Evolutionary conservation across 2,797 vertebrate species (phyloP).

Genomic region (Muscicapa striata): DNA sequence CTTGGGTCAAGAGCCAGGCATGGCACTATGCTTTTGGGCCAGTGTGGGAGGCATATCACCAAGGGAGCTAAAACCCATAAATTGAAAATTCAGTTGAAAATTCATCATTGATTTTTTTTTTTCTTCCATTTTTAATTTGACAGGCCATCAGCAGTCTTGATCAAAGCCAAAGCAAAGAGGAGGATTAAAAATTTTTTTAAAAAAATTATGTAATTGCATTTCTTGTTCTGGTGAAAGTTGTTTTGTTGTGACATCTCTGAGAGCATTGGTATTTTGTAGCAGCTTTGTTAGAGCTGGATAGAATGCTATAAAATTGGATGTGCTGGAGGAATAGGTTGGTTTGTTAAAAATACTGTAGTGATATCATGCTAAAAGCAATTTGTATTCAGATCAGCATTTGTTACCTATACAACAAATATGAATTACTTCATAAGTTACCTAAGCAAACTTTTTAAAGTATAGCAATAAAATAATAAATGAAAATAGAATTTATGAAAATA

Average conservation of each 20-base stretch:
- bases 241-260: conserved; percentile 31
- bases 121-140: neutral
- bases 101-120: neutral
- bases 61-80: neutral
- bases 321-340: neutral
- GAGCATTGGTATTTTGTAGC: neutral
- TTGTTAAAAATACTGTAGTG: neutral
- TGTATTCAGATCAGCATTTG: neutral
- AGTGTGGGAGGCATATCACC: neutral
- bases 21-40: neutral
- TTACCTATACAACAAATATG: neutral
- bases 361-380: neutral
- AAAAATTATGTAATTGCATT: neutral
- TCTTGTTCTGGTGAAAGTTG: conserved; percentile 4
- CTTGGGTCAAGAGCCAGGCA: fast-evolving
- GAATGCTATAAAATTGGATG: neutral
- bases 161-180: neutral
- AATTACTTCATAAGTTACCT: neutral
- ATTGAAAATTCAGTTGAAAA: neutral
- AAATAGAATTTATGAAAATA: neutral
- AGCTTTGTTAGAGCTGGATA: neutral
- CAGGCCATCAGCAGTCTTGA: neutral
- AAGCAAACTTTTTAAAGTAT: neutral
- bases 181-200: neutral
- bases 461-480: neutral